Conservation (phyloP, 2,797 vertebrate genomes). For the Molossus molossus region DNA sequence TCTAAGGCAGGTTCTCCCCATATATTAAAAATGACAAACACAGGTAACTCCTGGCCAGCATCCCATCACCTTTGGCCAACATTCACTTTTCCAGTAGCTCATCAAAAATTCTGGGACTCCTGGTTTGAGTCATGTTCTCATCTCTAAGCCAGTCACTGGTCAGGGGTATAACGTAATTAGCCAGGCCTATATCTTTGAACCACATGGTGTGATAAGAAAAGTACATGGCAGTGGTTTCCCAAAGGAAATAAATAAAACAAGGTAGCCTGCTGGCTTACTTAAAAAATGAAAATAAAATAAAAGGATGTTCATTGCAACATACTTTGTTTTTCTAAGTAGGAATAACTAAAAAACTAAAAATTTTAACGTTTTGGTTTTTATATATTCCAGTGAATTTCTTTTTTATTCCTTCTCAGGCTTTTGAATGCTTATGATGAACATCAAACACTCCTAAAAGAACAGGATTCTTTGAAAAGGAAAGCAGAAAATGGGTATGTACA, state of each 20-base stretch:
- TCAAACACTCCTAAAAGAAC: slow-evolving; percentile 95
- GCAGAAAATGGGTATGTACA: slow-evolving; percentile 96
- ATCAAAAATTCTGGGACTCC: neutral
- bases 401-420: slow-evolving; percentile 90
- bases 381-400: slow-evolving; percentile 55
- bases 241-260: neutral
- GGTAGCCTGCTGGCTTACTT: neutral
- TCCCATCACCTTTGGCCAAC: neutral
- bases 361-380: neutral
- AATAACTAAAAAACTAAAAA: slow-evolving; percentile 41
- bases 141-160: neutral
- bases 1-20: neutral
- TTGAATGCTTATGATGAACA: slow-evolving; percentile 96
- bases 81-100: neutral
- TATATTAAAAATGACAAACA: neutral
- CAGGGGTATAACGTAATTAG: neutral
- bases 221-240: neutral
- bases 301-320: neutral
- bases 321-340: slow-evolving; percentile 23
- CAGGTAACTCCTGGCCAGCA: neutral
- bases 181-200: neutral
- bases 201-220: neutral
- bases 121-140: neutral
- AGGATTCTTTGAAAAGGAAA: slow-evolving; percentile 95
- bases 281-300: neutral